A percentile compares a stretch with the other conserved stretches of the same genome.
Conservation (phyloP, 2,888 invertebrate species). For the Agrilus mali region DNA sequence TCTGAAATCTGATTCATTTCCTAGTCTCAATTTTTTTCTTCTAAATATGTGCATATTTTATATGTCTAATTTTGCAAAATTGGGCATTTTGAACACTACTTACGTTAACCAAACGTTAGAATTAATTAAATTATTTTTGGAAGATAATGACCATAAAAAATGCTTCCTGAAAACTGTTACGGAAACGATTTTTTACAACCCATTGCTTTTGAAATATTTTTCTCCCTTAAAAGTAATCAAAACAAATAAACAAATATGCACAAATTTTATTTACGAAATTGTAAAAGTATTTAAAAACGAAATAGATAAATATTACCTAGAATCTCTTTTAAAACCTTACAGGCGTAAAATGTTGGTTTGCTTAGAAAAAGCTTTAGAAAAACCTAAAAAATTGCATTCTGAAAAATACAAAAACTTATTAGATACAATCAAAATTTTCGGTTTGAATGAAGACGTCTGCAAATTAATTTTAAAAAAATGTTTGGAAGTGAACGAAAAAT, state of each 20-base stretch:
- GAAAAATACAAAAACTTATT: slow-evolving; percentile 25
- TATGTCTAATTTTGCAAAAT: slow-evolving; percentile 17
- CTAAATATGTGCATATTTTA: slow-evolving; percentile 21
- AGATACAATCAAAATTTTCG: slow-evolving; percentile 15
- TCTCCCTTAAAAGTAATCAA: slow-evolving; percentile 24
- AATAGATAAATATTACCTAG: slow-evolving; percentile 6
- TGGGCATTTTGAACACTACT: slow-evolving; percentile 3
- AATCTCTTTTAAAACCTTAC: slow-evolving; percentile 35
- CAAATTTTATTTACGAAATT: slow-evolving; percentile 21
- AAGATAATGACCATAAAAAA: slow-evolving; percentile 13
- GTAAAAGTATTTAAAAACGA: slow-evolving; percentile 14
- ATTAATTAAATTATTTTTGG: slow-evolving; percentile 15
- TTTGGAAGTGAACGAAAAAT: slow-evolving; percentile 12
- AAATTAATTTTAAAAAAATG: slow-evolving; percentile 36
- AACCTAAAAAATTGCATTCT: slow-evolving; percentile 33
- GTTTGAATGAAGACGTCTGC: slow-evolving; percentile 19
- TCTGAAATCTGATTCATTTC: slow-evolving; percentile 17
- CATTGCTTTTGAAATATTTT: slow-evolving; percentile 30
- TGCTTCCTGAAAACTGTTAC: slow-evolving; percentile 26
- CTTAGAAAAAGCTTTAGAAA: slow-evolving; percentile 36
- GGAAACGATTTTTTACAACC: slow-evolving; percentile 31
- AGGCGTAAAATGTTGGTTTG: slow-evolving; percentile 41
- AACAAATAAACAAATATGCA: slow-evolving; percentile 16
- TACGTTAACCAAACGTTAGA: neutral
- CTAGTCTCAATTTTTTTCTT: slow-evolving; percentile 18